A percentile compares a stretch with the other conserved stretches of the same genome.
phyloP scores from a whole-genome alignment of 2,113 vertebrate genomes.

The Tachysurus fulvidraco region DNA sequence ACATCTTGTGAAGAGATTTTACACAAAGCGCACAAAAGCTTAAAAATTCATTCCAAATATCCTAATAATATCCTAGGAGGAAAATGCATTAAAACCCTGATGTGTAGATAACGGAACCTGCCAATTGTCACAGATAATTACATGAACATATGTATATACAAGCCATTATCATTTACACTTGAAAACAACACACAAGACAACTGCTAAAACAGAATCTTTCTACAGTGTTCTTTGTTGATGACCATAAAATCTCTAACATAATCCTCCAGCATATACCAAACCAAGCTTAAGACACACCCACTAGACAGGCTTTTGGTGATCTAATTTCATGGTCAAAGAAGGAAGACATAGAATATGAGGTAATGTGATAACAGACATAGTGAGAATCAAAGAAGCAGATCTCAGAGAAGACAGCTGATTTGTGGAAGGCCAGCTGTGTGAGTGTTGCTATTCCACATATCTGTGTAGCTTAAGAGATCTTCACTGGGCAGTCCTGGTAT shows the following conservation, averaged over 20 bases:
- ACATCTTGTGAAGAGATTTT: slow-evolving; percentile 20
- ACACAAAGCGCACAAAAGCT: slow-evolving; percentile 20
- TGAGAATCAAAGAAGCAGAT: background rate
- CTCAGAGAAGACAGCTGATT: slow-evolving; percentile 43
- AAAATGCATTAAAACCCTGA: slow-evolving; percentile 26
- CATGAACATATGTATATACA: slow-evolving; percentile 9
- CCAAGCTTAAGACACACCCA: background rate
- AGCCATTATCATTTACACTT: background rate
- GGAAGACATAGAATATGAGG: slow-evolving; percentile 10
- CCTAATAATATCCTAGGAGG: background rate
- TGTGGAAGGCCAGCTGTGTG: slow-evolving; percentile 10
- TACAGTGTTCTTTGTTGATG: background rate
- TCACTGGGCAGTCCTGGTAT: slow-evolving; percentile 30
- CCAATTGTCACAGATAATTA: slow-evolving; percentile 31
- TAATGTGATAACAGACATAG: background rate
- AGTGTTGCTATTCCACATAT: slow-evolving; percentile 35
- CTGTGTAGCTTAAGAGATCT: slow-evolving; percentile 34
- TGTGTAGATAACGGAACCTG: slow-evolving; percentile 39
- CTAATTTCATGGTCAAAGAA: slow-evolving; percentile 10
- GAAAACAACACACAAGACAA: background rate
- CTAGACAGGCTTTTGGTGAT: background rate
- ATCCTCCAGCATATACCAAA: background rate
- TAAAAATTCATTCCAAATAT: background rate
- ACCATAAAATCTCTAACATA: background rate
- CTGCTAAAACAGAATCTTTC: background rate